Evolutionary conservation across 2,113 vertebrate genomes (phyloP), one percentile per base, ranked within the genome.

Genomic region (Fregetta grallaria): DNA sequence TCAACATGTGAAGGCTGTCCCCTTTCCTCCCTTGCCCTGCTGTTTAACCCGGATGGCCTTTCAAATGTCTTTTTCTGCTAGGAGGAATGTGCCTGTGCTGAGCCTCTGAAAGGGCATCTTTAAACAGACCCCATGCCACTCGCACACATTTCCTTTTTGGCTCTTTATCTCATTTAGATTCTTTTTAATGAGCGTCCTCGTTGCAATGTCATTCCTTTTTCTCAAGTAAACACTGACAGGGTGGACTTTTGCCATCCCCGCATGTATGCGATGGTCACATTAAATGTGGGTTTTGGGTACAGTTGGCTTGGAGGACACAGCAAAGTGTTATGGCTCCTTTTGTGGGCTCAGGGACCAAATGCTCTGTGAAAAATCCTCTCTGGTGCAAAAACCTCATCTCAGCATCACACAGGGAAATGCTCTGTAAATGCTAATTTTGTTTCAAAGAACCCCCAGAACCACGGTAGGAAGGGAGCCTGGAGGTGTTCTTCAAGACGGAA

Each of bases 281-380:
- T 21, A n/a, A 12, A 4, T 21, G 25, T 47, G 38, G 9, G 3
- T 16, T 40, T 30, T 70, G 45, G 56, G 16, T 40, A 22, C 23
- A 2, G 0, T 21, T 32, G 42, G 12, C 40, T 76, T 0, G 0
- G 16, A 79, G 67, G 40, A 73, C 23, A 79, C 5, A 38, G 18
- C 3, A 49, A 75, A 68, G 3, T 42, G 38, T 45, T 30, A 20
- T 5, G 5, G 29, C 30, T 72, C 38, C 8, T 81, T 71, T 47
- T 62, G 45, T 22, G 42, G 45, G 23, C 30, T 71, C 27, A 58
- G 29, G 13, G 9, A 63, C 7, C 15, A 78, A 59, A 7, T 25
- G 16, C 11, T 91, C 53, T 81, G 9, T 40, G 30, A 45, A 83
- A 83, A 83, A 67, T 38, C 8, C 74, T 75, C 42, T 34, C 44